Base-by-base conservation (phyloP, 92 coral and sea anemone species). In the Ricordea florida region DNA sequence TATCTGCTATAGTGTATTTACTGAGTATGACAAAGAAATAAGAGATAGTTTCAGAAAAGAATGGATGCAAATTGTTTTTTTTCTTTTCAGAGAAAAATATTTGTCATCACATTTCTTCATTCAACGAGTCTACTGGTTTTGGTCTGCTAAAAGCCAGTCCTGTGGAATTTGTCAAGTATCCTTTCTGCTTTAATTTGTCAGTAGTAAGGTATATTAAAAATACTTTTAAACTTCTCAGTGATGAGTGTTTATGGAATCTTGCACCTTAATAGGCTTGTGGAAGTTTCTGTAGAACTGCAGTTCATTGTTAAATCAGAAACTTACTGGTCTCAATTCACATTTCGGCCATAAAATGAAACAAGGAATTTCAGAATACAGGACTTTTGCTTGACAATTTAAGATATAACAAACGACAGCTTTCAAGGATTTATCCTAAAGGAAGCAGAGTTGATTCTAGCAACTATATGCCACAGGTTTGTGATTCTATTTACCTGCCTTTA, bases 391-490 rank as follows among this genome's bases (percentile, higher is more conserved):
- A 42, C 46, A 17, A 18, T 6, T 24, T 16, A 42, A 94, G 98
- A 76, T 94, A 94, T 58, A 94, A 94, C 89, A 94, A 90, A 66
- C 90, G 97, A 6, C 97, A 92, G 56, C 50, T 92, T 67, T 96
- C 99, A 11, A 79, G 99, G 74, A 92, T 96, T 52, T 96, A 96
- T 66, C 99, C 99, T 30, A 91, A 83, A 71, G 99, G 99, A 49
- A 92, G 96, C 48, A 81, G 99, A 50, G 99, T 96, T 14, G 99
- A 96, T 50, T 96, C 99, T 22, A 86, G 99, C 73, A 96, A 96
- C 75, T 96, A 96, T 75, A 96, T 85, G 88, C 99, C 99, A 29
- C 99, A 96, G 88, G 97, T 84, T 71, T 28, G 9, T 13, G 1
- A 6, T 44, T 18, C 5, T 24, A 10, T 51, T 51, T 35, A n/a